These are phyloP conservation scores for Styela plicata DNA, from an alignment of 23 tunicate species.

Conservation along the genomic window DNA sequence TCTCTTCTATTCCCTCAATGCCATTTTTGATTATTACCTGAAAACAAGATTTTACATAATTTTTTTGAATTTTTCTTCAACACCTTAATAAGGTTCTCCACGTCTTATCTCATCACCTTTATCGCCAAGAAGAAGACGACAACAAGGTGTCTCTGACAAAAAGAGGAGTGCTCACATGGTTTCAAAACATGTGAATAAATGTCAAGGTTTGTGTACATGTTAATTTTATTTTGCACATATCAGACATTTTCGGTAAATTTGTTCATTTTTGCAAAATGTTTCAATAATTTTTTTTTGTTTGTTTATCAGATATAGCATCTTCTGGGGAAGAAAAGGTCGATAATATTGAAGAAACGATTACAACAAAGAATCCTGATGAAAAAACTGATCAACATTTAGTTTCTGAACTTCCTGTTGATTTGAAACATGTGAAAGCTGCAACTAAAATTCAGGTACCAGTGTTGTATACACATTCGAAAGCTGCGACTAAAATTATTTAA, in stretches of 20 bases:
- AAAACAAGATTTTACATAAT: too few species aligned
- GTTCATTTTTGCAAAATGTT: too few species aligned
- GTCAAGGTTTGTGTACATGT: neutral
- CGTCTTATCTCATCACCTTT: neutral
- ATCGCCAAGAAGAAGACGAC: neutral
- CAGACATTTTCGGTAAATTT: too few species aligned
- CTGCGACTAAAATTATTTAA: too few species aligned
- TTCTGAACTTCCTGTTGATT: conserved; percentile 24
- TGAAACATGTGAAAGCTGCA: conserved; percentile 51
- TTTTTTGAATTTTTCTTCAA: too few species aligned
- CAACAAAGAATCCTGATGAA: conserved; percentile 14
- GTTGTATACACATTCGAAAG: too few species aligned
- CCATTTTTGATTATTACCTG: too few species aligned
- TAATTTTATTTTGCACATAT: too few species aligned
- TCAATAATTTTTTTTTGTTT: too few species aligned
- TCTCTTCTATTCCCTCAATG: too few species aligned
- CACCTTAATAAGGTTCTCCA: too few species aligned
- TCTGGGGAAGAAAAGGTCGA: neutral
- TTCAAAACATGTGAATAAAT: neutral
- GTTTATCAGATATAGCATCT: neutral
- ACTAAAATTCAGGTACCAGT: conserved; percentile 88
- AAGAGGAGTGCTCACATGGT: neutral
- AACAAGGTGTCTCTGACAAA: neutral
- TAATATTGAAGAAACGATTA: neutral
- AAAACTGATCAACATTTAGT: neutral